Base-by-base conservation (phyloP, 37 sponge, comb jelly and placozoan species). In the Petrosia ficiformis region DNA sequence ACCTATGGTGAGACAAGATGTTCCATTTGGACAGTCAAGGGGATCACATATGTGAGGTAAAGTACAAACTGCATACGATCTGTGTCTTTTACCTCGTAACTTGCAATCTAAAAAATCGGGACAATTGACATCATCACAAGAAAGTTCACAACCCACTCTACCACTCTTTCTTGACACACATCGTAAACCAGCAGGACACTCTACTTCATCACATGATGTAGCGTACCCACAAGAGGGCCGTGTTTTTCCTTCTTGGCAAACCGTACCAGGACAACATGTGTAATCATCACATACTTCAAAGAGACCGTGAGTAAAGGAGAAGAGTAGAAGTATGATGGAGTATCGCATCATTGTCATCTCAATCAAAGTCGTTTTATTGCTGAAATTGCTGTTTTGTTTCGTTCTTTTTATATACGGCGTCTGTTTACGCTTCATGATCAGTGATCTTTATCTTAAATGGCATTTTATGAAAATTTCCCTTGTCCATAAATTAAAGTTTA, bases 101-200 rank as follows among this genome's bases (percentile, higher is more conserved):
- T 48, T 48, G 54, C 54, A 48, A 19, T 48, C 54, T 19, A 48
- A 14, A 14, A 48, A 48, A 48, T 14, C 14, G 14, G 54, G 54
- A 48, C 54, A 48, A 19, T 8, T 48, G 54, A 48, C 54, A 14
- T 48, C 14, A 48, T 48, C 54, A 48, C 54, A 48, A 48, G 14
- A 19, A 48, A 48, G 8, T 8, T 14, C 14, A 48, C 54, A 48
- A 8, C 14, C 14, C 54, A 48, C 54, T 48, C 14, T 48, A 48
- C 14, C 14, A 19, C 54, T 8, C 54, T 48, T 48, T 14, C 54
- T 14, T 19, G 54, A 24, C 6, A 61, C 63, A 61, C 63, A 61
- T 29, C n/a, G 28, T 24, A 61, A 61, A 5, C 63, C 63, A 11
- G 63, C n/a, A 26, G 63, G 63, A n/a, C 63, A 61, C 28, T 61